Evolutionary conservation across 2,113 vertebrate genomes (phyloP).

Genomic region (Hydrolagus affinis): DNA sequence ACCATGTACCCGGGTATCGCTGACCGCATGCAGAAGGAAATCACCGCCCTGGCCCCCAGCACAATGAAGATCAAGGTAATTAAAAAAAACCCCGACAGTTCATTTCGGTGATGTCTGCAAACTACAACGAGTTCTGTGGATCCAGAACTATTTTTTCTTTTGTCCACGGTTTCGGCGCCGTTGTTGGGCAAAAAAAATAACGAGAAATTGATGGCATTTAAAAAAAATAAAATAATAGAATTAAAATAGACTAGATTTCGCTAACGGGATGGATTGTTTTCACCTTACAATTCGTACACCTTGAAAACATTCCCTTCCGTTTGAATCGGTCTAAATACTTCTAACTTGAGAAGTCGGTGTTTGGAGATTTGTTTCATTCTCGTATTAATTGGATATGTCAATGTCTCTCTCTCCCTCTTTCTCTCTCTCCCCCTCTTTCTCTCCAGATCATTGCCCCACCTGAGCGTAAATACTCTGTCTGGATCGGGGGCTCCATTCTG

Average conservation of each 20-base stretch:
- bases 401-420: slow-evolving; percentile 13
- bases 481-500: slow-evolving; percentile 71
- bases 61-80: slow-evolving; percentile 93
- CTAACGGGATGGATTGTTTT: neutral
- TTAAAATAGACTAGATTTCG: neutral
- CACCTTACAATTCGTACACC: neutral
- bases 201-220: neutral
- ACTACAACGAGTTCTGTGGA: neutral
- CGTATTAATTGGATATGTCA: neutral
- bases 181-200: too few relatives aligned
- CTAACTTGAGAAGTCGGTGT: neutral
- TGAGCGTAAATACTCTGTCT: slow-evolving; percentile 72
- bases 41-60: slow-evolving; percentile 81
- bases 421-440: slow-evolving; percentile 34
- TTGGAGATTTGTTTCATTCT: neutral
- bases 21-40: slow-evolving; percentile 90
- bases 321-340: too few relatives aligned
- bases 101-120: too few relatives aligned
- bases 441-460: slow-evolving; percentile 80
- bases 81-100: neutral
- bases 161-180: neutral
- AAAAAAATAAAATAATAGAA: neutral
- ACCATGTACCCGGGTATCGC: slow-evolving; percentile 92
- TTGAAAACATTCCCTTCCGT: neutral
- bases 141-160: neutral